phyloP scores from a whole-genome alignment of 2,113 vertebrate species.

The Prinia subflava region DNA sequence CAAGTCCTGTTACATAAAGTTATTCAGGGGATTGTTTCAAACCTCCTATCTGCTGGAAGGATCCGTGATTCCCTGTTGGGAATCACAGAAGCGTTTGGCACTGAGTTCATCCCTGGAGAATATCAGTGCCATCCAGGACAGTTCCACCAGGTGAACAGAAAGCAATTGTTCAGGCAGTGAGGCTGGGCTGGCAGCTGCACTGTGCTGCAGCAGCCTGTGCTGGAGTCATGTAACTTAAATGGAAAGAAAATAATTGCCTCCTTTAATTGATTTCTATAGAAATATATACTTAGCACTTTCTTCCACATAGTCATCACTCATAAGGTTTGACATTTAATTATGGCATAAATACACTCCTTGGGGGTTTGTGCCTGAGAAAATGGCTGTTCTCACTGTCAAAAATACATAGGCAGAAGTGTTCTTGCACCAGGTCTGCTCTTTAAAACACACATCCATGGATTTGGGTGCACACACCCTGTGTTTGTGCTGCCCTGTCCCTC shows the following conservation, averaged over 20 bases:
- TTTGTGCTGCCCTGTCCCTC: not conserved
- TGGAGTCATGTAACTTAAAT: not conserved
- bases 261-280: slow-evolving; percentile 38
- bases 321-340: slow-evolving; percentile 12
- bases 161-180: not conserved
- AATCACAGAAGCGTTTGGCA: not conserved
- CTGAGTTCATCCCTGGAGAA: not conserved
- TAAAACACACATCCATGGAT: not conserved
- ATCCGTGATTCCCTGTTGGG: not conserved
- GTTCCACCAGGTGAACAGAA: not conserved
- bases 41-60: not conserved
- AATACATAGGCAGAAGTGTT: not conserved
- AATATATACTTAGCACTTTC: slow-evolving; percentile 19
- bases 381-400: not conserved
- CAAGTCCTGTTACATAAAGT: not conserved
- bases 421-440: not conserved
- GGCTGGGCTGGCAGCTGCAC: not conserved
- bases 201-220: not conserved
- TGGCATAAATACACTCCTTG: not conserved
- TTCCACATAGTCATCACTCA: not conserved
- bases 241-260: slow-evolving; percentile 11
- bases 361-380: not conserved
- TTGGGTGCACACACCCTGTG: not conserved
- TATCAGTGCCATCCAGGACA: not conserved
- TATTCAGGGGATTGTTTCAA: not conserved